phyloP scores from a whole-genome alignment of 2,113 vertebrate genomes.

The Elanoides forficatus region DNA sequence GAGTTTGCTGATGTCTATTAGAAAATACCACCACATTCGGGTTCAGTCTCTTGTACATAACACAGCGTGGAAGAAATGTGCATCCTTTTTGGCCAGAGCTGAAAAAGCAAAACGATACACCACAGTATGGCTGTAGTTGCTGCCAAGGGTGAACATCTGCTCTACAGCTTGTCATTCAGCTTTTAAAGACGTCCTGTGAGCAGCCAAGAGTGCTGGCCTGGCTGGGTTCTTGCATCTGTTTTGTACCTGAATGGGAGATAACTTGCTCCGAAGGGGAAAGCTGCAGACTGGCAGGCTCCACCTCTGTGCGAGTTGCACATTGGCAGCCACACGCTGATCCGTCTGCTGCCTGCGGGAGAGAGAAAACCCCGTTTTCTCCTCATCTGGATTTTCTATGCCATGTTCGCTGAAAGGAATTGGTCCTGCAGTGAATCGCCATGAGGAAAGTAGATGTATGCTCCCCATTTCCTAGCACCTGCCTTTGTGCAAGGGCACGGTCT shows the following conservation, averaged over 20 bases:
- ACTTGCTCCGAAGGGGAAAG: not conserved
- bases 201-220: not conserved
- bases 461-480: not conserved
- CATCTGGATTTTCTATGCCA: not conserved
- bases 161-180: constrained; percentile 16
- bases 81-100: constrained; percentile 1
- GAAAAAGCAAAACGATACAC: not conserved
- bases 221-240: not conserved
- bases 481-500: not conserved
- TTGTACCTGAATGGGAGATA: not conserved
- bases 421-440: not conserved
- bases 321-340: not conserved
- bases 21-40: not conserved
- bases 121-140: not conserved
- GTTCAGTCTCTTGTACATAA: not conserved
- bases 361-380: not conserved
- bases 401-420: not conserved
- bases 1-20: not conserved
- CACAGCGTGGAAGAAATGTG: not conserved
- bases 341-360: not conserved
- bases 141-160: constrained; percentile 44
- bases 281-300: not conserved
- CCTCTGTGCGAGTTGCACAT: not conserved
- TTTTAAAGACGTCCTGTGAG: not conserved
- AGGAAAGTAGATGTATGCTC: not conserved